A percentile compares a stretch with the other conserved stretches of the same genome.
These are phyloP conservation scores for Crepidodera aurea DNA, from an alignment of 2,888 invertebrate species.

Conservation along the genomic window DNA sequence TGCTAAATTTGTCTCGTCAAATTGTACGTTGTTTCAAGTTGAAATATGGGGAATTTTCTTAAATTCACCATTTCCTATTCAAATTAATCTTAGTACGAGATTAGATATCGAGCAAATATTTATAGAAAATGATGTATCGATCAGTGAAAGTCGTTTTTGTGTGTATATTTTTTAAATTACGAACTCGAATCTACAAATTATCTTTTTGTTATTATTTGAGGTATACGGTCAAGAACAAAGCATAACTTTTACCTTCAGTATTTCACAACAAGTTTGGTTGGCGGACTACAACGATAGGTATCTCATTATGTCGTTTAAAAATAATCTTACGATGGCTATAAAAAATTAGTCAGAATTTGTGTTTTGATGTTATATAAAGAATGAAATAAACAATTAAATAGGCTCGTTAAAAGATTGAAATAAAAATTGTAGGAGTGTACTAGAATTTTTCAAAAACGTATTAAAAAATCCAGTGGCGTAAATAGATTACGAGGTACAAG, in stretches of 20 bases:
- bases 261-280: conserved; percentile 22
- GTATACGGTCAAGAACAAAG: conserved; percentile 3
- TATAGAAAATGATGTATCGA: background rate
- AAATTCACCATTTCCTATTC: background rate
- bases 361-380: background rate
- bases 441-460: too few species aligned
- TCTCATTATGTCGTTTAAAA: conserved; percentile 49
- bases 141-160: background rate
- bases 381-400: too few species aligned
- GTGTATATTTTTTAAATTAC: background rate
- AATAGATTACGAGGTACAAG: too few species aligned
- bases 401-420: too few species aligned
- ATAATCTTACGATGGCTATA: conserved; percentile 45
- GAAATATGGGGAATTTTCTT: conserved; percentile 2
- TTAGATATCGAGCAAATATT: background rate
- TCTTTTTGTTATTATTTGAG: conserved; percentile 1
- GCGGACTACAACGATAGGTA: conserved; percentile 42
- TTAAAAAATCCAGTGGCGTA: too few species aligned
- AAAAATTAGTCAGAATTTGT: conserved; percentile 32
- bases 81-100: background rate
- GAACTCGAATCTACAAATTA: background rate
- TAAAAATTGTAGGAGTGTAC: too few species aligned
- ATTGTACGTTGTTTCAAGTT: conserved; percentile 5
- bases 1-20: conserved; percentile 29
- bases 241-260: conserved; percentile 7